Evolutionary conservation across 2,888 invertebrate species (phyloP).

Genomic region (Chrysotoxum bicinctum): DNA sequence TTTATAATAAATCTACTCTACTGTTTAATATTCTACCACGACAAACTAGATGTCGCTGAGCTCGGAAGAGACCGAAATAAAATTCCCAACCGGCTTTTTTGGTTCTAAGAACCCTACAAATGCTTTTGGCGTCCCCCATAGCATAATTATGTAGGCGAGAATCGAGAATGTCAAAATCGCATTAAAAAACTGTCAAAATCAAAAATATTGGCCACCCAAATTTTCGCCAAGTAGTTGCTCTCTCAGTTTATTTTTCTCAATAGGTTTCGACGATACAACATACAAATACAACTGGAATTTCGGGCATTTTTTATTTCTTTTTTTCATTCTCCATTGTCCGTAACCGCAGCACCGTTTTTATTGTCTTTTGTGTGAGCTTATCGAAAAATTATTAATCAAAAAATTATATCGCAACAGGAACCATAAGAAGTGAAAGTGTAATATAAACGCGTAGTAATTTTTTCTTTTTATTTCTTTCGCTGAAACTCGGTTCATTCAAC

Average conservation of each 20-base stretch:
- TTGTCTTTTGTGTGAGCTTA: constrained; percentile 1
- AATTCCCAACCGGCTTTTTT: constrained; percentile 51
- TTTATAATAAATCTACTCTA: not conserved
- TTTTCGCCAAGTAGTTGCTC: constrained; percentile 14
- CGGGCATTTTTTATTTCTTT: not conserved
- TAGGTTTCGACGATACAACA: constrained; percentile 12
- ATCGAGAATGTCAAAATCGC: constrained; percentile 31
- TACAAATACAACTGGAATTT: constrained; percentile 11
- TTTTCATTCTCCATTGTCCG: constrained; percentile 3
- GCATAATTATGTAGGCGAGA: not conserved
- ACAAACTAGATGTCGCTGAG: constrained; percentile 34
- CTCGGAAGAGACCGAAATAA: not conserved
- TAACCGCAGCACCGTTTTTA: not conserved
- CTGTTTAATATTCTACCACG: not conserved
- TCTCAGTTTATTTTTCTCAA: constrained; percentile 6
- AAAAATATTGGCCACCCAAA: constrained; percentile 35
- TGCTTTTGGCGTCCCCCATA: constrained; percentile 27
- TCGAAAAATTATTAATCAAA: not conserved
- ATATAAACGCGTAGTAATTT: constrained; percentile 5
- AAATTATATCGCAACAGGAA: not conserved
- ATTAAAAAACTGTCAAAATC: constrained; percentile 23
- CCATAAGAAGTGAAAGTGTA: not conserved
- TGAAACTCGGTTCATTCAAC: not conserved
- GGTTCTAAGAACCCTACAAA: constrained; percentile 18
- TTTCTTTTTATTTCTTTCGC: not conserved